Base-by-base conservation (phyloP, 2,888 invertebrate genomes). In the Pomacea canaliculata region DNA sequence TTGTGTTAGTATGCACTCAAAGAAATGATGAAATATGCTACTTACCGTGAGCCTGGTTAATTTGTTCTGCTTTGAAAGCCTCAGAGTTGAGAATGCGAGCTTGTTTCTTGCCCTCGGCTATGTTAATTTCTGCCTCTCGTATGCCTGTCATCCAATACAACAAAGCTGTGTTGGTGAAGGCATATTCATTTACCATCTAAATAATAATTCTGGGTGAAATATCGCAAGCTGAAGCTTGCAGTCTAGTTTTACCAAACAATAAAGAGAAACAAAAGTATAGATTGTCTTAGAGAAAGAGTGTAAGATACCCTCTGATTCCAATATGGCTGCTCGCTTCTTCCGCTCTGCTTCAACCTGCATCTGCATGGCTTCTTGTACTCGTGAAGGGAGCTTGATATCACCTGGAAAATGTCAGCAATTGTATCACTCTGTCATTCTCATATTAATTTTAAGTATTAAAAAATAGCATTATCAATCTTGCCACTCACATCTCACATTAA, bases 341-440 rank as follows among this genome's bases (percentile, higher is more conserved):
- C 99, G 92, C 91, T 99, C 99, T 0, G 99, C 99, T 92, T 99
- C 99, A 0, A 99, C 99, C 92, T 99, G 99, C 98, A 99, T 98
- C 91, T 99, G 99, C 99, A 99, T 99, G 0, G 99, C 99, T 91
- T 99, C 98, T 89, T 98, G 97, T 1, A 99, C 96, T 85, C 98
- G 94, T 0, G 93, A 92, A 0, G 99, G 99, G 81, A 98, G 92
- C 89, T 94, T 95, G 87, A 97, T 96, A 89, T 97, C 95, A 92
- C 95, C 96, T 97, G 85, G 13, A 79, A 70, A 66, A 16, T 12
- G 51, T 16, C 63, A 23, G 27, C 19, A 23, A 63, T 19, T 63
- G 1, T 8, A 19, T 63, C n/a, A n/a, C 63, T 27, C 23, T 63
- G 4, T 2, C 63, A 63, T 63, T 19, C 12, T 63, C 19, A 19